Evolutionary conservation across 2,888 invertebrate genomes (phyloP), one percentile per base, ranked within the genome.

Genomic region (Yponomeuta cagnagella): DNA sequence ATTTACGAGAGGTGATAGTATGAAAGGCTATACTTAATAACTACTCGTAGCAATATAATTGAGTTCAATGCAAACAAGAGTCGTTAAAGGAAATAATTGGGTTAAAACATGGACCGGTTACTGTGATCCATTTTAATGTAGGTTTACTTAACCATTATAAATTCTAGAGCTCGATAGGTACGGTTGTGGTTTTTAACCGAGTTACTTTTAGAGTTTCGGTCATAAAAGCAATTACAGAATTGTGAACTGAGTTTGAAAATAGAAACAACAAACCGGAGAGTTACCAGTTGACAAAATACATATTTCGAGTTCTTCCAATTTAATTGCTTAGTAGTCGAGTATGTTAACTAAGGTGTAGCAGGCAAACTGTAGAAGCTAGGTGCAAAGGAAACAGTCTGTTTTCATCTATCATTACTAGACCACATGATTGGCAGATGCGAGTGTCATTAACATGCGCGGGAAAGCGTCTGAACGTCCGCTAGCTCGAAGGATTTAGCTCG

Each of bases 351-450:
- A 73, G 73, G 74, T 71, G 73, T 72, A 74, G 73, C 73, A 71
- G 73, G 71, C 71, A 73, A 75, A 80, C 77, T 72, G 76, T 78
- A 76, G 75, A 12, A 58, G 52, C 52, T 58, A 58, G 52, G 52
- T 58, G 15, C 12, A 76, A 75, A 75, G 77, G 79, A 77, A 76
- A 75, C 73, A 71, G 73, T 74, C 77, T 74, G 75, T 75, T 77
- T 75, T 74, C 72, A 74, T 73, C 81, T 79, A 79, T 82, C 78
- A 86, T 87, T 87, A 87, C 75, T 81, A 12, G 48, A 76, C 75
- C 79, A 77, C 76, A 77, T 84, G 83, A 86, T 83, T 80, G 82
- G 83, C 81, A 79, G 76, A 77, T 75, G 77, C 74, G 52, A 74
- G 76, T 72, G 72, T 76, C 78, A 81, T 84, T 83, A 82, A 77